Evolutionary conservation across 2,797 vertebrate species (phyloP).

Genomic region (Anomalospiza imberbis): DNA sequence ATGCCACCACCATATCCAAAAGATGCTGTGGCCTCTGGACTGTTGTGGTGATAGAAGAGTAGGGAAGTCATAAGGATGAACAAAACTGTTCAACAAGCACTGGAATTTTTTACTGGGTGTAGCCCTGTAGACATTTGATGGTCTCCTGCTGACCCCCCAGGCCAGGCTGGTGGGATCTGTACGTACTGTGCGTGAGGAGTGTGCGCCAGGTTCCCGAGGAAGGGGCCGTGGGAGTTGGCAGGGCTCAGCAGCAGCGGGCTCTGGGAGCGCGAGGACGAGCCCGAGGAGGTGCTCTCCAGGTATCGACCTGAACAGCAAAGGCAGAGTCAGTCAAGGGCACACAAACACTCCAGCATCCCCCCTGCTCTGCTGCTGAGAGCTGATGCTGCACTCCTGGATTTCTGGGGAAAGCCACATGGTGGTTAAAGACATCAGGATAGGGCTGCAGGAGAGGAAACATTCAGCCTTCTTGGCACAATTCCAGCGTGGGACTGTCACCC

Average conservation of each 20-base stretch:
- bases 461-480: background rate
- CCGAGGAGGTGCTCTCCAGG: slow-evolving; percentile 87
- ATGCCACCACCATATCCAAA: background rate
- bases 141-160: background rate
- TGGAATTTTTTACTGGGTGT: background rate
- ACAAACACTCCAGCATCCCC: background rate
- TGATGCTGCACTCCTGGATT: rapidly evolving
- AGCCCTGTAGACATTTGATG: rapidly evolving
- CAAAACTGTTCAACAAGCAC: background rate
- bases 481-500: background rate
- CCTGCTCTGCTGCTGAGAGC: background rate
- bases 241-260: slow-evolving; percentile 87
- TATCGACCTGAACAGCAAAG: slow-evolving; percentile 70
- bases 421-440: background rate
- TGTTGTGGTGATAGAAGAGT: background rate
- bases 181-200: slow-evolving; percentile 73
- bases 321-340: background rate
- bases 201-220: slow-evolving; percentile 66
- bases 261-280: slow-evolving; percentile 88
- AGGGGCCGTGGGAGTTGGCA: slow-evolving; percentile 76
- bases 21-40: background rate
- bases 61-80: background rate
- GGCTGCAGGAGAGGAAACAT: background rate
- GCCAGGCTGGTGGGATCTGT: rapidly evolving
- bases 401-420: background rate